Evolutionary conservation across 2,888 invertebrate genomes (phyloP).

Genomic region (Philaethria dido): DNA sequence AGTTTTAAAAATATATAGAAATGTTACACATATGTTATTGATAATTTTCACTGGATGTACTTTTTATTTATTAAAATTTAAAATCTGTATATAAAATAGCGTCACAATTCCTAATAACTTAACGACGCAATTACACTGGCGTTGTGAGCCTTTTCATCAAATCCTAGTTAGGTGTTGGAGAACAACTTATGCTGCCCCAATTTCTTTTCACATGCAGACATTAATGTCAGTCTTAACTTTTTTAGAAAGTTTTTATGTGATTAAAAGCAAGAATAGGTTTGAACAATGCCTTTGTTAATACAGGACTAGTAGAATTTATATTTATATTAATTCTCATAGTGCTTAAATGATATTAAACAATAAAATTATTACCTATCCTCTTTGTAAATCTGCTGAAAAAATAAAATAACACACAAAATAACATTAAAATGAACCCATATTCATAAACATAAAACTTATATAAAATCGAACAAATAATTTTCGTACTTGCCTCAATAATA

Average conservation of each 20-base stretch:
- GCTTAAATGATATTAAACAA: too few species aligned
- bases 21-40: background rate
- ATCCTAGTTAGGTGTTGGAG: conserved; percentile 21
- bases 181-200: conserved; percentile 17
- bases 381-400: too few species aligned
- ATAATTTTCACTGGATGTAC: background rate
- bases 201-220: conserved; percentile 11
- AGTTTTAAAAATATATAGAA: background rate
- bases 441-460: too few species aligned
- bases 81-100: background rate
- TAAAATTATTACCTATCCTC: too few species aligned
- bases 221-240: conserved; percentile 8
- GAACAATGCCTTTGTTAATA: background rate
- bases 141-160: conserved; percentile 8
- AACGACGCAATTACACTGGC: conserved; percentile 14
- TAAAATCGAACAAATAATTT: too few species aligned
- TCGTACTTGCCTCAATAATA: background rate
- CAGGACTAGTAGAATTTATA: background rate
- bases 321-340: too few species aligned
- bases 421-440: too few species aligned
- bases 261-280: conserved; percentile 1
- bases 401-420: too few species aligned
- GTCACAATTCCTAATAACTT: conserved; percentile 6
- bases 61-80: background rate
- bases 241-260: conserved; percentile 6